Base-by-base conservation (phyloP, 2,797 vertebrate species). In the Falco peregrinus region DNA sequence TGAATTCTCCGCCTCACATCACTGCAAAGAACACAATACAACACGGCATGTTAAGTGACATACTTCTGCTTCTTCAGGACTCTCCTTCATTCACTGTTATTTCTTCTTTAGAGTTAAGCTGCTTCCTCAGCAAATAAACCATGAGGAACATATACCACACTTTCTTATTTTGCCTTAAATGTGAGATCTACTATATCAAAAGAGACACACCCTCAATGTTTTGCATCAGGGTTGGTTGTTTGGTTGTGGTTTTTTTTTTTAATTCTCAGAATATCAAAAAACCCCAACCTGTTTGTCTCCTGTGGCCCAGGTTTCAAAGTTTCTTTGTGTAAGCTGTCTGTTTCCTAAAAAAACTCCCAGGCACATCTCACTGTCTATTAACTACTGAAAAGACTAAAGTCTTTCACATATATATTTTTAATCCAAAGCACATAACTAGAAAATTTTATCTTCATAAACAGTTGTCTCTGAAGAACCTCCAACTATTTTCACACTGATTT, bases 1-100 rank as follows among this genome's bases (percentile, higher is more conserved):
- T 99, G 99, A 81, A 99, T 99, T 85, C 98, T 98, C 71, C 84
- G 97, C 41, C 99, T 98, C 63, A 99, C 98, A 6, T 98, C 97
- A 75, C 99, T 99, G 79, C 33, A 35, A 28, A 57, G 65, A 74
- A 63, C 61, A 78, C 16, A 11, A 11, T 47, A 41, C 5, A 7
- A 10, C 9, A 12, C 7, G 69, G n/a, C 33, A 47, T 0, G 6
- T 16, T 21, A 56, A 71, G 29, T 9, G 48, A 35, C 65, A 59
- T 50, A 41, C 15, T 28, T 69, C 43, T 41, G 47, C 61, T 74
- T 1, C 73, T 64, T 61, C 39, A 18, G 6, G 14, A 1, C 9
- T 47, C 61, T 65, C n/a, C 51, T 59, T 56, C 57, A 24, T 13
- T 78, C 59, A 48, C 28, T n/a, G 28, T 29, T 39, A 37, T 3